Evolutionary conservation across 2,888 invertebrate genomes (phyloP).

Genomic region (Cryptophagus acutangulus): DNA sequence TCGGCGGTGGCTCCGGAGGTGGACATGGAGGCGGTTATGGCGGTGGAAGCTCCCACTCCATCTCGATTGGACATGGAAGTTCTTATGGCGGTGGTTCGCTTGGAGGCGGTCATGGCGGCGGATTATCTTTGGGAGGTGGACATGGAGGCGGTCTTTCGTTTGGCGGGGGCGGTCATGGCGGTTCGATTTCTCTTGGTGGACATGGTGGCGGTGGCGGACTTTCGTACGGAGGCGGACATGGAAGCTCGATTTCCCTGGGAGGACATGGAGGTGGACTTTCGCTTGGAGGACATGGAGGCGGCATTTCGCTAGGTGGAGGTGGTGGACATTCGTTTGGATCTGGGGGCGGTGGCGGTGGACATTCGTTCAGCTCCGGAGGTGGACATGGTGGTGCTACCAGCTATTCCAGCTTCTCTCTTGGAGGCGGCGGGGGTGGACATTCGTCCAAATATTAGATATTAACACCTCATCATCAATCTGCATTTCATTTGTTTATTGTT

Average conservation of each 20-base stretch:
- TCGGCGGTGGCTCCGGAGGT: slow-evolving; percentile 22
- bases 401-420: slow-evolving; percentile 30
- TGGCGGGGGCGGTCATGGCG: slow-evolving; percentile 10
- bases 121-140: slow-evolving; percentile 15
- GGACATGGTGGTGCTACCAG: slow-evolving; percentile 31
- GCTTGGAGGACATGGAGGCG: slow-evolving; percentile 16
- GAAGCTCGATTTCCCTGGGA: slow-evolving; percentile 20
- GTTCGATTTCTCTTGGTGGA: slow-evolving; percentile 8
- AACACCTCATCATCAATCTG: slow-evolving; percentile 15
- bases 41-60: slow-evolving; percentile 12
- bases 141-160: slow-evolving; percentile 4
- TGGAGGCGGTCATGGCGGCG: slow-evolving; percentile 12
- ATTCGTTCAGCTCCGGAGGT: slow-evolving; percentile 20
- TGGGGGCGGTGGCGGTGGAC: slow-evolving; percentile 20
- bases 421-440: slow-evolving; percentile 18
- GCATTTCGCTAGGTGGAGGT: slow-evolving; percentile 8
- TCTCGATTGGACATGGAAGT: slow-evolving; percentile 8
- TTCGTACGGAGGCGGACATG: slow-evolving; percentile 13
- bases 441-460: slow-evolving; percentile 22
- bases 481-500: too few species aligned
- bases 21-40: slow-evolving; percentile 14
- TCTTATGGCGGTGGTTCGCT: slow-evolving; percentile 13
- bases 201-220: slow-evolving; percentile 14
- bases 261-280: slow-evolving; percentile 8
- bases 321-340: slow-evolving; percentile 7